These are phyloP conservation scores for Octopus bimaculoides DNA, from an alignment of 1,140 invertebrate species.

Conservation along the genomic window DNA sequence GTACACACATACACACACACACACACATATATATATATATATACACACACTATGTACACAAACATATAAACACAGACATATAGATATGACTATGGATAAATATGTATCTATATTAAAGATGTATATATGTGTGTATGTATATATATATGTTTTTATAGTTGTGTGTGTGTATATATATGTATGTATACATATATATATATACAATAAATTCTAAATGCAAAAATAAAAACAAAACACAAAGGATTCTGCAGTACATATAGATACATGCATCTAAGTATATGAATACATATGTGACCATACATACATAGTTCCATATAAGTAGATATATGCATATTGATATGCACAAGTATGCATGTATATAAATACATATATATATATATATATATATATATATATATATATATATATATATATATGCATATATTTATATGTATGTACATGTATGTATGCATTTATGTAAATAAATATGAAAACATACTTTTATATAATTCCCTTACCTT, in stretches of 20 bases:
- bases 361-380: constrained; percentile 1
- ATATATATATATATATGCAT: constrained; percentile 14
- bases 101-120: too few species aligned
- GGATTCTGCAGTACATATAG: too few species aligned
- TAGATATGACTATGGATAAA: too few species aligned
- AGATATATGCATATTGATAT: constrained; percentile 11
- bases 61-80: too few species aligned
- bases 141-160: neutral
- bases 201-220: too few species aligned
- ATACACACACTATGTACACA: too few species aligned
- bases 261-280: neutral
- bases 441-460: too few species aligned
- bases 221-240: too few species aligned
- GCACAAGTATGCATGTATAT: constrained; percentile 3
- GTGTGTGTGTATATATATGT: neutral
- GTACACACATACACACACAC: too few species aligned
- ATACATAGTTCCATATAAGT: constrained; percentile 14
- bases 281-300: neutral
- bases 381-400: constrained; percentile 12
- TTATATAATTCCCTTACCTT: too few species aligned
- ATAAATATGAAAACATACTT: too few species aligned
- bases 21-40: neutral
- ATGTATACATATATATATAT: too few species aligned
- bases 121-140: neutral
- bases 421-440: neutral